Percentiles rank a stretch among this genome's conserved stretches.
phyloP scores from a whole-genome alignment of 1,140 invertebrate genomes.

The Zaprionus vittiger region DNA sequence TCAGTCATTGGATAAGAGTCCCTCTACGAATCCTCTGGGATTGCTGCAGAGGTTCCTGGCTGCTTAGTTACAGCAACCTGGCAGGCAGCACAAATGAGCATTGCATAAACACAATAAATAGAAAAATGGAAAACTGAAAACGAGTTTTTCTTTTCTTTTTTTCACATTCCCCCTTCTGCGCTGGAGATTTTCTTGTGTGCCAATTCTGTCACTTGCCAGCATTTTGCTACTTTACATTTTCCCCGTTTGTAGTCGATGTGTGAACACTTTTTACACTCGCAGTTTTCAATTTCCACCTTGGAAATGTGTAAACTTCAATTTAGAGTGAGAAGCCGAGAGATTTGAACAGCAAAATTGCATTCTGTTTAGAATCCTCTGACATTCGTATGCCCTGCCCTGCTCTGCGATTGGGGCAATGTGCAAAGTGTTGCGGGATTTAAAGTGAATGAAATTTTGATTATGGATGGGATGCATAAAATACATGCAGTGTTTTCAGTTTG shows the following conservation, averaged over 20 bases:
- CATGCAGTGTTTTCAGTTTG: no score
- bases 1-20: neutral
- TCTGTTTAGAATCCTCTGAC: conserved; percentile 35
- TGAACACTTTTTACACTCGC: conserved; percentile 66
- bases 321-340: conserved; percentile 50
- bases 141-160: neutral
- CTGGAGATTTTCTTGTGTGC: conserved; percentile 30
- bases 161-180: neutral
- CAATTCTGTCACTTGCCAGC: conserved; percentile 44
- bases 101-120: conserved; percentile 65
- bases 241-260: conserved; percentile 50
- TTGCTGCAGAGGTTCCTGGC: neutral
- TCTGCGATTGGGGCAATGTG: neutral
- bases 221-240: conserved; percentile 74
- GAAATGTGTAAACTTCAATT: conserved; percentile 76
- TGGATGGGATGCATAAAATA: no score
- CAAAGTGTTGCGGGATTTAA: neutral
- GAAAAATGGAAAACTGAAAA: conserved; percentile 22
- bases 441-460: neutral
- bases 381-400: conserved; percentile 6
- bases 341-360: conserved; percentile 60
- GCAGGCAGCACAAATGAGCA: conserved; percentile 58
- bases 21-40: neutral
- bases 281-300: conserved; percentile 79
- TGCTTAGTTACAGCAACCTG: conserved; percentile 44